These are phyloP conservation scores for Diabrotica virgifera DNA, from an alignment of 1,140 invertebrate species.

Conservation along the genomic window DNA sequence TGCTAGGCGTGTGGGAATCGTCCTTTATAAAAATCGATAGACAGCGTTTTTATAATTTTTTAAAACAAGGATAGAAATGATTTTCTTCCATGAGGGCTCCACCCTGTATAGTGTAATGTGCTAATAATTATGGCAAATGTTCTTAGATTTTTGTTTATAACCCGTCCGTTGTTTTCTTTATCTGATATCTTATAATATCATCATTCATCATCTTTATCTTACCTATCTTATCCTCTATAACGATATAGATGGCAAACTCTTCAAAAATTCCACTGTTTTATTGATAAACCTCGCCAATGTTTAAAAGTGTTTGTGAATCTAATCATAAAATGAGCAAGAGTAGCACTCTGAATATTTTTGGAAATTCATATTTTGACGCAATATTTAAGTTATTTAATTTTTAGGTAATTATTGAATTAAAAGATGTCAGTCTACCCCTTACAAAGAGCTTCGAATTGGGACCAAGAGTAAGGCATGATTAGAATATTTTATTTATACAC, in stretches of 20 bases:
- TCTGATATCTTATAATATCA: too few relatives aligned
- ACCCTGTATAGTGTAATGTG: too few relatives aligned
- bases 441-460: conserved; percentile 19
- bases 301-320: too few relatives aligned
- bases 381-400: conserved; percentile 36
- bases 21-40: not conserved
- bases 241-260: too few relatives aligned
- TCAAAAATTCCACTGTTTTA: not conserved
- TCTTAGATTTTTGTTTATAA: too few relatives aligned
- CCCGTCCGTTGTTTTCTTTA: too few relatives aligned
- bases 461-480: not conserved
- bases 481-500: not conserved
- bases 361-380: not conserved
- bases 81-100: not conserved
- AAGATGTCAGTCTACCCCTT: conserved; percentile 52
- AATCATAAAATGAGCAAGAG: too few relatives aligned
- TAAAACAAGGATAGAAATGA: too few relatives aligned
- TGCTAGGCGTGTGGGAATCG: not conserved
- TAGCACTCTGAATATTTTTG: not conserved
- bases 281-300: not conserved
- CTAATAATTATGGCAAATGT: too few relatives aligned
- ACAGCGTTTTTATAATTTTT: too few relatives aligned
- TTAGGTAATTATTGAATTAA: conserved; percentile 63
- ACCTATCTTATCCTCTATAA: too few relatives aligned
- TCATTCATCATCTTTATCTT: too few relatives aligned